These are phyloP conservation scores for Oryzias curvinotus DNA, from an alignment of 2,113 vertebrate species.

Conservation along the genomic window DNA sequence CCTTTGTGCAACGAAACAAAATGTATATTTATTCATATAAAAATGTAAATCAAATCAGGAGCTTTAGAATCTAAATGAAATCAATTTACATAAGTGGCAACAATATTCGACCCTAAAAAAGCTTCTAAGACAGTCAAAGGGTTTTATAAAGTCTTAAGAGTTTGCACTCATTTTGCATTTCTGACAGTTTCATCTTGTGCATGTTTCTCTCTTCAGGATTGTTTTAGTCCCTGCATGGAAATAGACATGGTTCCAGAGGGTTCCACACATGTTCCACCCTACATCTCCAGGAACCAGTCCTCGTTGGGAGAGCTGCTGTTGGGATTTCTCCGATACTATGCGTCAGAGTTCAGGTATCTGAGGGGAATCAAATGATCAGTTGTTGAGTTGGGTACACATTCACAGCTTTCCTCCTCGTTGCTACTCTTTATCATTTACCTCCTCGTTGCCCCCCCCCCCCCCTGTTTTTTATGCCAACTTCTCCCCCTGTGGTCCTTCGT, in stretches of 20 bases:
- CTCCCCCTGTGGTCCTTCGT: constrained; percentile 11
- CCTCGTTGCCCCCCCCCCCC: constrained; percentile 6
- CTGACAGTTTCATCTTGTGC: too few relatives aligned
- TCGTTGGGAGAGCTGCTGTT: constrained; percentile 89
- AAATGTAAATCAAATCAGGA: too few relatives aligned
- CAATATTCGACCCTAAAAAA: too few relatives aligned
- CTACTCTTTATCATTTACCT: constrained; percentile 21
- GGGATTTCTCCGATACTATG: constrained; percentile 94
- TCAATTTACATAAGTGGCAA: too few relatives aligned
- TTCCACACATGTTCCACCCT: constrained; percentile 82
- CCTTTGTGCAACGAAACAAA: too few relatives aligned
- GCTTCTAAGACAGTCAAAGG: too few relatives aligned
- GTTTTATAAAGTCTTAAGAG: too few relatives aligned
- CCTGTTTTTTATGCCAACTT: constrained; percentile 19
- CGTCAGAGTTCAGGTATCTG: constrained; percentile 91
- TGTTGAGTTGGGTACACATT: constrained; percentile 13
- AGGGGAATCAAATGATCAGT: constrained; percentile 1
- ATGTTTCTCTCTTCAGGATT: constrained; percentile 76
- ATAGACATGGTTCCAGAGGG: constrained; percentile 85
- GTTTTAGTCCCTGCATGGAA: constrained; percentile 85
- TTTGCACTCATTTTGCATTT: too few relatives aligned
- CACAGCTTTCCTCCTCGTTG: not conserved
- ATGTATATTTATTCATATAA: too few relatives aligned
- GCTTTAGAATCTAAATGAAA: too few relatives aligned
- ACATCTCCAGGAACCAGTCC: constrained; percentile 85